phyloP scores from a whole-genome alignment of 2,888 invertebrate genomes.

The Papilio gigon region DNA sequence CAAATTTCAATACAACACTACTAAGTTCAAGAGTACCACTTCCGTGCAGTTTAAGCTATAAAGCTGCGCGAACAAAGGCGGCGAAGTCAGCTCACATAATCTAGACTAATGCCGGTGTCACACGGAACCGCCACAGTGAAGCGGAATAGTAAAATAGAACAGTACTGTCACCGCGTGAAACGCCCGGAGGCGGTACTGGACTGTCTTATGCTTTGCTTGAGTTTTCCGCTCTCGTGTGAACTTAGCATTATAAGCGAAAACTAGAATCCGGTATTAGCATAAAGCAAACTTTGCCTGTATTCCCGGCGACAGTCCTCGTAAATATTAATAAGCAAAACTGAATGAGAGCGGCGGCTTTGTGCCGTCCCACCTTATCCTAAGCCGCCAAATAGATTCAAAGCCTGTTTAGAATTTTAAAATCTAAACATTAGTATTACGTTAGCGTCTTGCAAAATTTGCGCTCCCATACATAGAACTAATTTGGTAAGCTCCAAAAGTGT shows the following conservation, averaged over 20 bases:
- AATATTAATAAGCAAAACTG: constrained; percentile 40
- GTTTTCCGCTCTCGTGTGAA: neutral
- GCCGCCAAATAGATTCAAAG: constrained; percentile 31
- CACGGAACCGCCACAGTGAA: neutral
- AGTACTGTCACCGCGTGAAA: neutral
- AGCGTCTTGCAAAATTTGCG: constrained; percentile 11
- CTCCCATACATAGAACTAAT: neutral
- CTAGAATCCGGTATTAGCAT: constrained; percentile 40
- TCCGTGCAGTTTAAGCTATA: constrained; percentile 18
- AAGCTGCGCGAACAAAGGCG: constrained; percentile 36
- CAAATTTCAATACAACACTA: constrained; percentile 20
- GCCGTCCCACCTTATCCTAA: constrained; percentile 36
- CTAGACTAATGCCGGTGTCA: constrained; percentile 3
- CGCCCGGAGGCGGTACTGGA: neutral
- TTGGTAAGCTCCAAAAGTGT: constrained; percentile 4
- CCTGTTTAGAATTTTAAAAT: constrained; percentile 36
- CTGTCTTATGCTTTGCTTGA: neutral
- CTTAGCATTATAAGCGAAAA: constrained; percentile 22
- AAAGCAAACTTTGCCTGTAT: constrained; percentile 40
- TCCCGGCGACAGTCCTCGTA: constrained; percentile 37
- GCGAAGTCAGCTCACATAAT: constrained; percentile 21
- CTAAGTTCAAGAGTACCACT: constrained; percentile 23
- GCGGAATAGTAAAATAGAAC: neutral
- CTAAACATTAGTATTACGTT: constrained; percentile 19
- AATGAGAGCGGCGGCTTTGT: constrained; percentile 28